A percentile compares a stretch with the other conserved stretches of the same genome.
Conservation (phyloP, 1,140 invertebrate species). For the Drosophila dunni region DNA sequence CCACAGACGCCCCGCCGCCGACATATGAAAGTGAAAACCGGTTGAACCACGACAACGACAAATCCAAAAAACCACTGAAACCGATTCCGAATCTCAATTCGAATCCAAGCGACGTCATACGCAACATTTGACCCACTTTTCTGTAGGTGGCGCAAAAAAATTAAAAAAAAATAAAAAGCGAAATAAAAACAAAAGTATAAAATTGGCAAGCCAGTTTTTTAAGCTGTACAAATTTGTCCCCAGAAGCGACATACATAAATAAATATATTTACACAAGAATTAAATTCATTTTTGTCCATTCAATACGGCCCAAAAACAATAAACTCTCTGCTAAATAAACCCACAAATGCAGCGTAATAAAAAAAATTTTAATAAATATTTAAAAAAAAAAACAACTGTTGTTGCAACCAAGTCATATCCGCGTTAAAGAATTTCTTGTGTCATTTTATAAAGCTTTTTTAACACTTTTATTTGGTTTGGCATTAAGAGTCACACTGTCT, state of each 20-base stretch:
- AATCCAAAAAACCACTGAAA: constrained; percentile 43
- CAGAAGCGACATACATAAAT: constrained; percentile 44
- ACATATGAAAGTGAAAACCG: constrained; percentile 56
- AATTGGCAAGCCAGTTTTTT: constrained; percentile 69
- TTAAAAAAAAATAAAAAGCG: constrained; percentile 3
- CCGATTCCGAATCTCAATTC: constrained; percentile 27
- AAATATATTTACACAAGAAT: constrained; percentile 30
- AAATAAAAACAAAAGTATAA: constrained; percentile 40
- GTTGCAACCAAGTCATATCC: neutral
- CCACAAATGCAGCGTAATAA: neutral
- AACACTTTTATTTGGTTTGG: constrained; percentile 38
- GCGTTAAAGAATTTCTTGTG: constrained; percentile 3
- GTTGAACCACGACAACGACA: constrained; percentile 44
- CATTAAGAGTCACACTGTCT: constrained; percentile 47
- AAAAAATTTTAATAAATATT: constrained; percentile 18
- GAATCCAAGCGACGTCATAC: constrained; percentile 54
- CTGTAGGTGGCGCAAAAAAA: constrained; percentile 33
- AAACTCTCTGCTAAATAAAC: constrained; percentile 11
- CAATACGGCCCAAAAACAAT: neutral
- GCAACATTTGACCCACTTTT: constrained; percentile 77
- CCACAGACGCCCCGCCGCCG: constrained; percentile 47
- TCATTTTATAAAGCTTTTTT: constrained; percentile 25
- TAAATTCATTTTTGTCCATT: constrained; percentile 19
- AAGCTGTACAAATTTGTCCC: constrained; percentile 31
- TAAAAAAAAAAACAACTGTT: constrained; percentile 3